Conservation (phyloP, 2,888 invertebrate species). For the Anticlea derivata region DNA sequence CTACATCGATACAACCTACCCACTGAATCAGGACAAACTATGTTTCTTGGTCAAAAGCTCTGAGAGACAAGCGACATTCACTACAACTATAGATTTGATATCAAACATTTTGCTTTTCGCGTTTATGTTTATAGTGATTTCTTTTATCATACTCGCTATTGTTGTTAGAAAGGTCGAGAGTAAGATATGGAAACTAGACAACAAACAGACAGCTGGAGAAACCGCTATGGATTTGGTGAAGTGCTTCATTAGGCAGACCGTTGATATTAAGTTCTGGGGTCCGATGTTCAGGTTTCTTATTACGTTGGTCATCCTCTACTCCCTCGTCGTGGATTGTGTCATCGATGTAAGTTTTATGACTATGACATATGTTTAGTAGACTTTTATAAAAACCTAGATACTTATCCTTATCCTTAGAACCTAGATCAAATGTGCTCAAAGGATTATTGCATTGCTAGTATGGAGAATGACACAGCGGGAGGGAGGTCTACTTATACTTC, state of each 20-base stretch:
- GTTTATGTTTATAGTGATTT: slow-evolving; percentile 54
- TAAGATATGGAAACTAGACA: slow-evolving; percentile 47
- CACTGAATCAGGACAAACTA: slow-evolving; percentile 79
- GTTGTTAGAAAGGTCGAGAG: slow-evolving; percentile 58
- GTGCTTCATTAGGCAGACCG: slow-evolving; percentile 73
- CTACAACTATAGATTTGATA: slow-evolving; percentile 64
- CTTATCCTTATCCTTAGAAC: no score
- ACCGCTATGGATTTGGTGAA: slow-evolving; percentile 63
- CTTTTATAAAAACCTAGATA: no score
- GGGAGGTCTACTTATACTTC: no score
- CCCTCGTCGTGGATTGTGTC: slow-evolving; percentile 69
- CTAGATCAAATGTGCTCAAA: no score
- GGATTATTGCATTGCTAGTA: no score
- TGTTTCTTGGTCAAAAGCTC: slow-evolving; percentile 83
- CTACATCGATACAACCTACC: slow-evolving; percentile 79
- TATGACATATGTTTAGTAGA: no score
- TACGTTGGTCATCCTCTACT: slow-evolving; percentile 64
- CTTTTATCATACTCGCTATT: slow-evolving; percentile 53
- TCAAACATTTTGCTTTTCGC: slow-evolving; percentile 55
- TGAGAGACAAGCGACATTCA: slow-evolving; percentile 73
- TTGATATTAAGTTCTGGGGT: slow-evolving; percentile 64
- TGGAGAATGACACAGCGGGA: no score
- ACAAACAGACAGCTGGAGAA: slow-evolving; percentile 48
- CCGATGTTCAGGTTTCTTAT: slow-evolving; percentile 62
- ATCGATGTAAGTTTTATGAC: slow-evolving; percentile 69